Conservation (phyloP, 2,113 vertebrate genomes). For the Atrichornis clamosus region DNA sequence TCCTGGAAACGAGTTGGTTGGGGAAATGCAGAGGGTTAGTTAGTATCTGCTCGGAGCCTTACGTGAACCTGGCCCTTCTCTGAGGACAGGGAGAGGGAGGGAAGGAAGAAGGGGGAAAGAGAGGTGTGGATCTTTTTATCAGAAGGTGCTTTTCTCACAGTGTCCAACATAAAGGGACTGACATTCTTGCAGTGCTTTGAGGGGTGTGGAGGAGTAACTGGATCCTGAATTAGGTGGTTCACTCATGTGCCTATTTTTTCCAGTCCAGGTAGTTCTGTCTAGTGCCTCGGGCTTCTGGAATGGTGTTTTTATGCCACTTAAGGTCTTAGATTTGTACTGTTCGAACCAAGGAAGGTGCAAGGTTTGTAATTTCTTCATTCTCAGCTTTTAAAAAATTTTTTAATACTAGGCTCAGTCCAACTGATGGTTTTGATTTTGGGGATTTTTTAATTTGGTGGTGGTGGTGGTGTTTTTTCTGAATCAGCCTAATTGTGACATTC, state of each 20-base stretch:
- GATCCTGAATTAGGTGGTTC: conserved; percentile 7
- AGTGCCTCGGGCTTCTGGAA: neutral
- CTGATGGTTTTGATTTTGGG: neutral
- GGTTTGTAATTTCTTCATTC: neutral
- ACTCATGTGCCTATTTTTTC: conserved; percentile 10
- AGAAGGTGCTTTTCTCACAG: conserved; percentile 20
- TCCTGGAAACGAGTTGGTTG: neutral
- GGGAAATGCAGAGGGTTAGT: neutral
- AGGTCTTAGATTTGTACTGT: conserved; percentile 9
- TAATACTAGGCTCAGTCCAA: neutral
- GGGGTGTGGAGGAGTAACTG: neutral
- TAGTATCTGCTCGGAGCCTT: neutral
- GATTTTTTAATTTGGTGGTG: neutral
- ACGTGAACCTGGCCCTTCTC: neutral
- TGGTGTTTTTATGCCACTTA: neutral
- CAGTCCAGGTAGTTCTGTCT: neutral
- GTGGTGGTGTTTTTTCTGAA: neutral
- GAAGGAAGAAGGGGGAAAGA: neutral
- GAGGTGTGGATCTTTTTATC: neutral
- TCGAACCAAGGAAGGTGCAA: neutral
- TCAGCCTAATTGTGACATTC: neutral
- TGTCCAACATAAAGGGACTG: neutral
- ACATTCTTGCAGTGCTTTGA: neutral
- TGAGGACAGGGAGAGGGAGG: neutral
- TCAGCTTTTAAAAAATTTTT: neutral